phyloP scores from a whole-genome alignment of 2,888 invertebrate species.

The Coremacera marginata region DNA sequence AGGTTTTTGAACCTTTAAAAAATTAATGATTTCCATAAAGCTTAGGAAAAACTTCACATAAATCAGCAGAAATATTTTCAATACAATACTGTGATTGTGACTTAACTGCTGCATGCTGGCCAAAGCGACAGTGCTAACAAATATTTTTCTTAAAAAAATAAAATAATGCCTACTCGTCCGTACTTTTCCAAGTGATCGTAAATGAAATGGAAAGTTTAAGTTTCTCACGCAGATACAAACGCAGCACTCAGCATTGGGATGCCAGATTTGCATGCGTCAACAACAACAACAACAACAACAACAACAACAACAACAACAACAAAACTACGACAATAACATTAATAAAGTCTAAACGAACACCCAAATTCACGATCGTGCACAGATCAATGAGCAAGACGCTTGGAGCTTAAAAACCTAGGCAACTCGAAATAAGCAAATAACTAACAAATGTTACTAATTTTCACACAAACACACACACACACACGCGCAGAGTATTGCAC shows the following conservation, averaged over 20 bases:
- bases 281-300: not conserved
- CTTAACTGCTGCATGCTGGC: too few species aligned
- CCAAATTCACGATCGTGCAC: slow-evolving; percentile 5
- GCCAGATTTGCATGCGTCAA: slow-evolving; percentile 20
- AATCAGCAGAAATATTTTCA: not conserved
- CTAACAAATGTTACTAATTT: slow-evolving; percentile 12
- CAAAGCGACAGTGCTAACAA: not conserved
- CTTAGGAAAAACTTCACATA: not conserved
- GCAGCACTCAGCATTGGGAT: not conserved
- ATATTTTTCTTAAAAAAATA: not conserved
- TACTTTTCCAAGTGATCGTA: not conserved
- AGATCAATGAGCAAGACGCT: not conserved
- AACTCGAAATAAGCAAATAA: not conserved
- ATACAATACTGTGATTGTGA: too few species aligned
- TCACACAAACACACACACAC: not conserved
- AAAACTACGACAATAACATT: not conserved
- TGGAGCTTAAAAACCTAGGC: not conserved
- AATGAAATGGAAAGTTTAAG: slow-evolving; percentile 33
- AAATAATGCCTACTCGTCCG: not conserved
- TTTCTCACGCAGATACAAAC: slow-evolving; percentile 29
- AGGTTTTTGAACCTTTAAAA: not conserved
- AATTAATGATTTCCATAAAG: not conserved
- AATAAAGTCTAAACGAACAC: not conserved
- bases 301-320: not conserved
- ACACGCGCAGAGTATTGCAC: not conserved